Base-by-base conservation (phyloP, 2,888 invertebrate genomes). In the Kryphioiulus occultus region DNA sequence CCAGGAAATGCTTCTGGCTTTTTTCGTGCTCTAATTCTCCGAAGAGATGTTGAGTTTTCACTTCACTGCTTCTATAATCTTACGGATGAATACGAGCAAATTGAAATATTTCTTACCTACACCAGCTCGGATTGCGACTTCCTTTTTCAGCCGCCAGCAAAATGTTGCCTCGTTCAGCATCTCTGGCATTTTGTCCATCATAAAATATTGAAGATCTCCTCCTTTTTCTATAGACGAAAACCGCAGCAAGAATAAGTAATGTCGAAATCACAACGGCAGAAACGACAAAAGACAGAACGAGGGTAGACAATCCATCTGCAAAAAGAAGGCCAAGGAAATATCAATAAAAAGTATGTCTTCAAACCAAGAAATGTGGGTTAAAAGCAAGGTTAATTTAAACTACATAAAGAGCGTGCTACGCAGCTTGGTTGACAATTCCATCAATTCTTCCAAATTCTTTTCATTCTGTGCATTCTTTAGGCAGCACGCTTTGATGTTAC, bases 81-180 rank as follows among this genome's bases (percentile, higher is more conserved):
- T 26, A 22, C 26, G 68, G 26, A 26, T 68, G 68, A 68, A 68
- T 26, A 26, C 68, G 68, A 26, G 26, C 1, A 68, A 68, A 68
- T 26, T 68, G 68, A 68, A 68, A 68, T 26, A 68, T 68, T 68
- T 68, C 68, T 68, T 68, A 68, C 68, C 68, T 68, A 68, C 68
- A 68, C 26, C 68, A 68, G 47, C 44, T 86, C 30, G 19, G 32
- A 44, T 86, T 86, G 42, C 86, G 86, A 86, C 47, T 47, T 86
- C 86, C 86, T 86, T 47, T 86, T 86, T 86, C 86, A 53, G 86
- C 26, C 32, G 44, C 86, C 53, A 86, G 32, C 35, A 86, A 44
- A 39, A 86, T 86, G 78, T 42, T 86, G 22, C 86, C 86, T 42
- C 42, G 78, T 78, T 86, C 86, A 26, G 59, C 30, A 39, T 78